These are phyloP conservation scores for Monoplex corrugatus DNA, from an alignment of 2,888 invertebrate species.

Conservation along the genomic window DNA sequence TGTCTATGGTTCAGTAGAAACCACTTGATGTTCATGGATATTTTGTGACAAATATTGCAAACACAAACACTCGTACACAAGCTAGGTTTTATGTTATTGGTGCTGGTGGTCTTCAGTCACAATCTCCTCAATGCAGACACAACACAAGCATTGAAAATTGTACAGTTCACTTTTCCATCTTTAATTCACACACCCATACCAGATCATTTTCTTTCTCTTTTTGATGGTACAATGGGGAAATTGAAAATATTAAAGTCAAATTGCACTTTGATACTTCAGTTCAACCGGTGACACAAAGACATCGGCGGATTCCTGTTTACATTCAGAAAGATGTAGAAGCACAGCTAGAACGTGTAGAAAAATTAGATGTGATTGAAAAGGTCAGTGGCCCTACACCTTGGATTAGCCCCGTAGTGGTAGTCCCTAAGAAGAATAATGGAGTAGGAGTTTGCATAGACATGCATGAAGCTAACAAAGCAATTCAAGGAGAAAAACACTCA, in stretches of 20 bases:
- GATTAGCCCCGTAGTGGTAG: conserved; percentile 60
- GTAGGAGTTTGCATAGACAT: conserved; percentile 67
- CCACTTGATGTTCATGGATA: no score
- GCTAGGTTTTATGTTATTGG: no score
- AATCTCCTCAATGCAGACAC: conserved; percentile 18
- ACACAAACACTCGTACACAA: no score
- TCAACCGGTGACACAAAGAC: conserved; percentile 54
- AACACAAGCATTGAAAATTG: background rate
- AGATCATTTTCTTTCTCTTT: background rate
- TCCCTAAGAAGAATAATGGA: conserved; percentile 53
- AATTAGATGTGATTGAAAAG: conserved; percentile 61
- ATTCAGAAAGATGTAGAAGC: conserved; percentile 55
- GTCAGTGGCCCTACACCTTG: conserved; percentile 62
- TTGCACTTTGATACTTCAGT: conserved; percentile 62
- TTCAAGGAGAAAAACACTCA: conserved; percentile 58
- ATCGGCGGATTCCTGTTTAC: conserved; percentile 52
- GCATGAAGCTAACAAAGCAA: conserved; percentile 61
- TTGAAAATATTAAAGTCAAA: conserved; percentile 48
- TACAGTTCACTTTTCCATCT: background rate
- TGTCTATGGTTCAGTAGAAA: no score
- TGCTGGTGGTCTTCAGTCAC: background rate
- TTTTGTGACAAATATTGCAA: no score
- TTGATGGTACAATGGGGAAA: background rate
- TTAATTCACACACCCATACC: background rate
- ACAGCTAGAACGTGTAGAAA: conserved; percentile 57